These are phyloP conservation scores for Odontomachus brunneus DNA, from an alignment of 1,140 invertebrate species.

Conservation along the genomic window DNA sequence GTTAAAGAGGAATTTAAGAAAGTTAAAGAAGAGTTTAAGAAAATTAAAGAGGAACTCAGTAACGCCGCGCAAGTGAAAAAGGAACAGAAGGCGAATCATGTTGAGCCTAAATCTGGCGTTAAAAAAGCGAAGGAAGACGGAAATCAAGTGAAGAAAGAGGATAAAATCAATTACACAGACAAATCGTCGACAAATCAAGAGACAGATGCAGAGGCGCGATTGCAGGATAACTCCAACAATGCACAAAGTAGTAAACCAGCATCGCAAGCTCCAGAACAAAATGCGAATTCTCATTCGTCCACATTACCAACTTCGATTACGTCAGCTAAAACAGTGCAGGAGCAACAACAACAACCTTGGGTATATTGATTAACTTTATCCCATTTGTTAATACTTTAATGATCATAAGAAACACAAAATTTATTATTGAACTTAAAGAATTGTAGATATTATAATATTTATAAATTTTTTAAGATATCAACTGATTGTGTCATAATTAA, in stretches of 20 bases:
- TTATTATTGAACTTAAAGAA: too few relatives aligned
- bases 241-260: constrained; percentile 51
- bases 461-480: too few relatives aligned
- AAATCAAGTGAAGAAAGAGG: constrained; percentile 52
- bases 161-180: constrained; percentile 57
- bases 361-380: constrained; percentile 43
- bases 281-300: constrained; percentile 29
- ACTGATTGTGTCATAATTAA: too few relatives aligned
- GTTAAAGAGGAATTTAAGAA: constrained; percentile 71
- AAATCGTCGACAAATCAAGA: constrained; percentile 42
- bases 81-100: constrained; percentile 59
- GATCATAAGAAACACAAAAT: too few relatives aligned
- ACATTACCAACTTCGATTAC: constrained; percentile 49
- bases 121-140: constrained; percentile 77
- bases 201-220: constrained; percentile 10
- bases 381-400: too few relatives aligned
- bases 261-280: constrained; percentile 54
- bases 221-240: constrained; percentile 64
- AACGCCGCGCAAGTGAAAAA: constrained; percentile 51
- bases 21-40: constrained; percentile 72
- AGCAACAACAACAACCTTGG: constrained; percentile 70
- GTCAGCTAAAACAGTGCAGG: constrained; percentile 61
- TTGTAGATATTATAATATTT: too few relatives aligned
- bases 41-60: constrained; percentile 58
- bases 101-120: constrained; percentile 24